These are phyloP conservation scores for Meteorus sp. DNA, from an alignment of 1,140 invertebrate genomes.

Conservation along the genomic window DNA sequence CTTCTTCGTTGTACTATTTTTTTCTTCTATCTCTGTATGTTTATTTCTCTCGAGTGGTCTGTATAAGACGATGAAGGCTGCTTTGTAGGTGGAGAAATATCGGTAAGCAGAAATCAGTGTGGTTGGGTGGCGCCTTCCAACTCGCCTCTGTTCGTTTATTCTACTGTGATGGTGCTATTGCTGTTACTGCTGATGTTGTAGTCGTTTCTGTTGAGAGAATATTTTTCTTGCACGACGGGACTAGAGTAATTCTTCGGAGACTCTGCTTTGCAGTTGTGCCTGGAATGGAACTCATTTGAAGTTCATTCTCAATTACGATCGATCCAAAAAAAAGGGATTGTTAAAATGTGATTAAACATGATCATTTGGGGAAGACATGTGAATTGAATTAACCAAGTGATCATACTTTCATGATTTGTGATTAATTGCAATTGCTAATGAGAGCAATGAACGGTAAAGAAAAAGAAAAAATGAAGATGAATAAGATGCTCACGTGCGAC, in stretches of 20 bases:
- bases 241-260: conserved; percentile 8
- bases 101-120: conserved; percentile 57
- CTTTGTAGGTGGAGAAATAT: conserved; percentile 55
- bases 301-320: background rate
- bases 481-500: background rate
- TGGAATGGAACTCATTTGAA: background rate
- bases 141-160: too few species aligned
- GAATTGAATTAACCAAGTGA: too few species aligned
- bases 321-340: background rate
- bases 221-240: background rate
- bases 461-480: too few species aligned
- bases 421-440: too few species aligned
- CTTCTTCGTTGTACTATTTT: too few species aligned
- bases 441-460: too few species aligned
- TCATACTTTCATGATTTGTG: too few species aligned
- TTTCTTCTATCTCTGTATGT: too few species aligned
- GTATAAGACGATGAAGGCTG: conserved; percentile 46
- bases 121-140: conserved; percentile 50
- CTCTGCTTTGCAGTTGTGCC: conserved; percentile 13
- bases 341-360: too few species aligned
- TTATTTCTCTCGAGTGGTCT: background rate
- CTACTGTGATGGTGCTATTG: conserved; percentile 25
- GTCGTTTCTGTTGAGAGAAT: too few species aligned
- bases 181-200: too few species aligned
- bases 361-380: too few species aligned